Base-by-base conservation (phyloP, 2,797 vertebrate genomes). In the Macrochelys suwanniensis region DNA sequence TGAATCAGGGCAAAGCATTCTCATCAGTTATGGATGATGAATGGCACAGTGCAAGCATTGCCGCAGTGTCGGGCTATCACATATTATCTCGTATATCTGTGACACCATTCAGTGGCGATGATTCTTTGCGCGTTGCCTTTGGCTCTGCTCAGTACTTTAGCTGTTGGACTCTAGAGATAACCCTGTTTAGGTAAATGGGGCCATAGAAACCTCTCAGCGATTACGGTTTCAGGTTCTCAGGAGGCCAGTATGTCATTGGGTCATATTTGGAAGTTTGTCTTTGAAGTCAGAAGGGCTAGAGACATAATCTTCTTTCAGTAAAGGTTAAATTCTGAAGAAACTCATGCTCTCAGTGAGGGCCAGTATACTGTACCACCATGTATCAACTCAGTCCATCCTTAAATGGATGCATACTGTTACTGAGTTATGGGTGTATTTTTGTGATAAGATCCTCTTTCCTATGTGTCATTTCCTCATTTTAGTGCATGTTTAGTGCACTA, bases 401-500 rank as follows among this genome's bases (percentile, higher is more conserved):
- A 42, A 74, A 74, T 74, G 71, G 42, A n/a, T 26, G 37, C 42
- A 25, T 74, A 74, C 42, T 3, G 11, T 12, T 74, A 45, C 71
- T 74, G 37, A 19, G n/a, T 37, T 8, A 61, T 1, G 59, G 68
- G n/a, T 42, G 37, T 37, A 37, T 21, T 71, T 59, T 71, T 59
- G 15, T 5, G 16, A 15, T 31, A 7, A 57, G 54, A 4, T 91
- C 84, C 11, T 84, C 92, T 89, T 86, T 83, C 23, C 4, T 93
- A 1, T 85, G 31, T 95, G 28, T 88, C 88, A 74, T 84, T 96
- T 95, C 71, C 71, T 96, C 89, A 80, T 90, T 50, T 80, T 37
- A 11, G 79, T 84, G 86, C 80, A 78, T 89, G 33, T 53, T 87
- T 81, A 51, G 16, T 80, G 80, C 53, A 80, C 90, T 95, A 94